Percentiles rank a stretch among this genome's conserved stretches.
Evolutionary conservation across 2,797 vertebrate genomes (phyloP).

Genomic region (Poecilia wingei): DNA sequence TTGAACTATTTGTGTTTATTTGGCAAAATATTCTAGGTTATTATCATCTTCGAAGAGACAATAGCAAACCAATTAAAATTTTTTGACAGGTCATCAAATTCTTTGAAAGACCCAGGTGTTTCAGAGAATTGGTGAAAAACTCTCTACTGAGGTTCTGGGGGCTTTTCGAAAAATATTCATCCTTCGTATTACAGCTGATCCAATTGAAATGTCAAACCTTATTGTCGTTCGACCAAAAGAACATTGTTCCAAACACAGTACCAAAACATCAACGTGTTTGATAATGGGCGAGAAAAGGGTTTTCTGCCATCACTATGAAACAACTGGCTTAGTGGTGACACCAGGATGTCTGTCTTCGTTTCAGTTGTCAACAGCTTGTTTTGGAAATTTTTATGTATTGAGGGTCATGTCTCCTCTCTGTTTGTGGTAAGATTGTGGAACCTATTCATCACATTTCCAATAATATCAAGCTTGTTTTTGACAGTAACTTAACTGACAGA

Average conservation of each 20-base stretch:
- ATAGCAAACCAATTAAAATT: background rate
- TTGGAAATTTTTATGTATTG: background rate
- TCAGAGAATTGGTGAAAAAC: background rate
- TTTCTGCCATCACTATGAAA: background rate
- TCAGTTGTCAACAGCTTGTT: background rate
- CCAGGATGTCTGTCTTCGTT: background rate
- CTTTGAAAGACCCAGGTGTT: background rate
- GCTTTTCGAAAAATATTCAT: background rate
- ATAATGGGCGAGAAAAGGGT: background rate
- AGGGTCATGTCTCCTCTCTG: background rate
- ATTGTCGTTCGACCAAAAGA: background rate
- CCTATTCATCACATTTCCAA: background rate
- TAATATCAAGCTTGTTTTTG: background rate
- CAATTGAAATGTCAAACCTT: background rate
- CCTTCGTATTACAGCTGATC: background rate
- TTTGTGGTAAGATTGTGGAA: background rate
- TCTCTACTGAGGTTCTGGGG: background rate
- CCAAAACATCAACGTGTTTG: background rate
- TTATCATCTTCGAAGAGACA: background rate
- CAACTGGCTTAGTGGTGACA: background rate
- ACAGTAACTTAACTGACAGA: background rate
- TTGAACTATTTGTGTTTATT: background rate
- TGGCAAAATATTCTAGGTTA: background rate
- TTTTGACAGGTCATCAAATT: background rate
- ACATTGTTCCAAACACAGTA: background rate